Evolutionary conservation across 2,797 vertebrate species (phyloP).

Genomic region (Syndactyla subalaris): DNA sequence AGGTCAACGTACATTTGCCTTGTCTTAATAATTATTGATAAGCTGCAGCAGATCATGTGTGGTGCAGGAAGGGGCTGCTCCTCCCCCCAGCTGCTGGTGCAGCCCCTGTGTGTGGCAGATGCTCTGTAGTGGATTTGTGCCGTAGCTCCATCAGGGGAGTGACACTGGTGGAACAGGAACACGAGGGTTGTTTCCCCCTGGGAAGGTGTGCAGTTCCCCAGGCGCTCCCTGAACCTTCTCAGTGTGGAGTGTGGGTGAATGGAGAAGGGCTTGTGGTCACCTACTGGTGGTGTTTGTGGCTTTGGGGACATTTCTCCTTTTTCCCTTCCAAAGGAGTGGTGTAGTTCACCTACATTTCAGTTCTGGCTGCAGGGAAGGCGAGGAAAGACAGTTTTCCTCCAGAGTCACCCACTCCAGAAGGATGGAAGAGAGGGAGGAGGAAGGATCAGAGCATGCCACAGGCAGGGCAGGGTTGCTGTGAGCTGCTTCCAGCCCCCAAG

Average conservation of each 20-base stretch:
- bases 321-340: neutral
- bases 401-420: neutral
- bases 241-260: fast-evolving
- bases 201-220: neutral
- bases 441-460: fast-evolving
- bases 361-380: fast-evolving
- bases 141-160: neutral
- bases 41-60: neutral
- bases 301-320: fast-evolving
- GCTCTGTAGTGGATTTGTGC: neutral
- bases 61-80: neutral
- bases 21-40: constrained; percentile 74
- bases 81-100: neutral
- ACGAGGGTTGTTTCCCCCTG: fast-evolving
- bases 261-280: neutral
- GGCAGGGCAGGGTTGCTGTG: fast-evolving
- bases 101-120: neutral
- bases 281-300: neutral
- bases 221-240: fast-evolving
- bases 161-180: fast-evolving
- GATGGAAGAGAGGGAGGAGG: neutral
- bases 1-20: constrained; percentile 60
- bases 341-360: fast-evolving
- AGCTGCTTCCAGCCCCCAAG: neutral
- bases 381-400: neutral